Percentiles rank a stretch among this genome's conserved stretches.
phyloP scores from a whole-genome alignment of 2,888 invertebrate genomes.

The Odontocolon sp. region DNA sequence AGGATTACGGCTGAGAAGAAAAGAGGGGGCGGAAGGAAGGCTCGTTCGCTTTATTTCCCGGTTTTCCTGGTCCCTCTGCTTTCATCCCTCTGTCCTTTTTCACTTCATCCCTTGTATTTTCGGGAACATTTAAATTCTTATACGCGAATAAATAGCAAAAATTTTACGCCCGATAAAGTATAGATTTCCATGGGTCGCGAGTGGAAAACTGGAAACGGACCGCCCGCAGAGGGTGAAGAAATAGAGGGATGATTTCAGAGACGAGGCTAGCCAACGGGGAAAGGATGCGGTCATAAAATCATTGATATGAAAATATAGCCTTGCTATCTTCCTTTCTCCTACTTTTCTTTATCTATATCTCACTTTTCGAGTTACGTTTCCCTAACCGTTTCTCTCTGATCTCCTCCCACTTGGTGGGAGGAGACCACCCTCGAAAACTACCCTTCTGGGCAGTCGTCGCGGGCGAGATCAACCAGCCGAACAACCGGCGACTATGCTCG shows the following conservation, averaged over 20 bases:
- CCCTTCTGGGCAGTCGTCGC: slow-evolving; percentile 60
- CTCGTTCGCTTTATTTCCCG: slow-evolving; percentile 56
- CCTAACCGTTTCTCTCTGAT: no score
- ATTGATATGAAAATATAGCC: slow-evolving; percentile 81
- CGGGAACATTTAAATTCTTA: slow-evolving; percentile 81
- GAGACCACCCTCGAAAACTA: slow-evolving; percentile 28
- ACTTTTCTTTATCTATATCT: slow-evolving; percentile 34
- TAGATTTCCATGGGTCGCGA: slow-evolving; percentile 77
- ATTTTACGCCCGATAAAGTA: slow-evolving; percentile 81
- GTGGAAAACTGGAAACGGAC: slow-evolving; percentile 41
- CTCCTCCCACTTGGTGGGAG: not conserved
- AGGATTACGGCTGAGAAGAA: slow-evolving; percentile 74
- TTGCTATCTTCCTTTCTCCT: slow-evolving; percentile 41
- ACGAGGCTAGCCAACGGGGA: slow-evolving; percentile 45
- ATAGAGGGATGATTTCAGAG: slow-evolving; percentile 52
- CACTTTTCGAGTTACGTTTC: slow-evolving; percentile 18
- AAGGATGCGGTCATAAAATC: slow-evolving; percentile 78
- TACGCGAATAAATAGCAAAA: slow-evolving; percentile 81
- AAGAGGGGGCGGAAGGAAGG: slow-evolving; percentile 57
- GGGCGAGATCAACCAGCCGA: slow-evolving; percentile 70
- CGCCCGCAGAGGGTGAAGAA: slow-evolving; percentile 62
- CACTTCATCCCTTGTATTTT: slow-evolving; percentile 71
- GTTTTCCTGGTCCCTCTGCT: slow-evolving; percentile 27
- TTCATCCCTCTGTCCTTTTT: slow-evolving; percentile 46
- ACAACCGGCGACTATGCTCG: slow-evolving; percentile 64